These are phyloP conservation scores for Neomonachus schauinslandi DNA, from an alignment of 2,113 vertebrate species.

Conservation along the genomic window DNA sequence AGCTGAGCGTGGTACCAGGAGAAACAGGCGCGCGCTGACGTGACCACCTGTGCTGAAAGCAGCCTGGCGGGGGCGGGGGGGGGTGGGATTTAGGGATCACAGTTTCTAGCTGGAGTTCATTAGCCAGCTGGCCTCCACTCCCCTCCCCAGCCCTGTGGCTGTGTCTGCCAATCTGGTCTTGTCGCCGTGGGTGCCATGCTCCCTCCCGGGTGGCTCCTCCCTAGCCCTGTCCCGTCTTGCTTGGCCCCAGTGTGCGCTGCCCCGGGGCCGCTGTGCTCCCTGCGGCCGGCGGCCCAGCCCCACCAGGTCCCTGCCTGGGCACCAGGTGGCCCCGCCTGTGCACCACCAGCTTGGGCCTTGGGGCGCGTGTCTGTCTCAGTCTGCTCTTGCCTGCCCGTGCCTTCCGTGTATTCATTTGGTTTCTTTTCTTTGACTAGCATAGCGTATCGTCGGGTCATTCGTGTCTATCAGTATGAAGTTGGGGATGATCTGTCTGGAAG, in stretches of 20 bases:
- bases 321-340: conserved; percentile 43
- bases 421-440: conserved; percentile 95
- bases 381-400: conserved; percentile 73
- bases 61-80: neutral
- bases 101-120: neutral
- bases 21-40: rapidly evolving
- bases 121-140: neutral
- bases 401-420: conserved; percentile 86
- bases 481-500: conserved; percentile 99
- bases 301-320: neutral
- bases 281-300: neutral
- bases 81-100: rapidly evolving
- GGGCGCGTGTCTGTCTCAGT: conserved; percentile 69
- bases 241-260: neutral
- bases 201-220: conserved; percentile 43
- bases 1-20: rapidly evolving
- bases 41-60: neutral
- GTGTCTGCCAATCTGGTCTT: neutral
- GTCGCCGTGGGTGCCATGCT: neutral
- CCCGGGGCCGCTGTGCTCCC: neutral
- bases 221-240: conserved; percentile 12
- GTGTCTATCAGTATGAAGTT: conserved; percentile 99
- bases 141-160: neutral
- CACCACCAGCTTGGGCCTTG: conserved; percentile 74
- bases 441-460: conserved; percentile 98